Percentiles rank a stretch among this genome's conserved stretches.
phyloP scores from a whole-genome alignment of 2,888 invertebrate genomes.

The Drosophila paramelanica region DNA sequence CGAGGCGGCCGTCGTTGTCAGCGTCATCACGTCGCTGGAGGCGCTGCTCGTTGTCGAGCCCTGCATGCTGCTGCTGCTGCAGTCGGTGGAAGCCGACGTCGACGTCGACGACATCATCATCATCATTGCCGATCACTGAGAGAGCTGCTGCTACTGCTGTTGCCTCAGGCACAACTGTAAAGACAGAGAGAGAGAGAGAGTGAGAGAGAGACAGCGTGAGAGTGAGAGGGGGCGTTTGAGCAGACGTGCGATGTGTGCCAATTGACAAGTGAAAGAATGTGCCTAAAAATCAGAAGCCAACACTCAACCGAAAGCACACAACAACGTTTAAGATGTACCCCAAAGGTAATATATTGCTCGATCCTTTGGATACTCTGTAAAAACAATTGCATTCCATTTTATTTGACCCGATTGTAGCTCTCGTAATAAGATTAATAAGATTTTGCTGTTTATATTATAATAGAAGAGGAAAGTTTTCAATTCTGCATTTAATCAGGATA shows the following conservation, averaged over 20 bases:
- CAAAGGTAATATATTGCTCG: too few relatives aligned
- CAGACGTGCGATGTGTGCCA: constrained; percentile 32
- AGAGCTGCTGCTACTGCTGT: neutral
- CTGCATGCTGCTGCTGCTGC: constrained; percentile 84
- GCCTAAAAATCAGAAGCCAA: constrained; percentile 1
- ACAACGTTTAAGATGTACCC: too few relatives aligned
- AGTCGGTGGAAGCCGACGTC: constrained; percentile 74
- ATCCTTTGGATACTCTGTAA: neutral
- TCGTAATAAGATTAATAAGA: too few relatives aligned
- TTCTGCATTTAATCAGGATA: too few relatives aligned
- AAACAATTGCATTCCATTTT: too few relatives aligned
- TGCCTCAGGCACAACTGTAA: constrained; percentile 32
- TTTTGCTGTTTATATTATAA: too few relatives aligned
- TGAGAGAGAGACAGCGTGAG: neutral
- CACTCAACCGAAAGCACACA: neutral
- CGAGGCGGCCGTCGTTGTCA: constrained; percentile 81
- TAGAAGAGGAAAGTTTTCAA: too few relatives aligned
- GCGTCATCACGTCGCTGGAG: constrained; percentile 84
- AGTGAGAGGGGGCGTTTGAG: neutral
- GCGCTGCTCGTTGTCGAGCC: constrained; percentile 84
- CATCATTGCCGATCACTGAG: constrained; percentile 25
- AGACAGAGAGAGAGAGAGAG: constrained; percentile 4
- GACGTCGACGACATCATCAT: constrained; percentile 60
- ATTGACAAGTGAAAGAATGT: constrained; percentile 29
- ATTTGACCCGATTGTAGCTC: too few relatives aligned